Evolutionary conservation across 2,888 invertebrate species (phyloP).

Genomic region (Bembecia ichneumoniformis): DNA sequence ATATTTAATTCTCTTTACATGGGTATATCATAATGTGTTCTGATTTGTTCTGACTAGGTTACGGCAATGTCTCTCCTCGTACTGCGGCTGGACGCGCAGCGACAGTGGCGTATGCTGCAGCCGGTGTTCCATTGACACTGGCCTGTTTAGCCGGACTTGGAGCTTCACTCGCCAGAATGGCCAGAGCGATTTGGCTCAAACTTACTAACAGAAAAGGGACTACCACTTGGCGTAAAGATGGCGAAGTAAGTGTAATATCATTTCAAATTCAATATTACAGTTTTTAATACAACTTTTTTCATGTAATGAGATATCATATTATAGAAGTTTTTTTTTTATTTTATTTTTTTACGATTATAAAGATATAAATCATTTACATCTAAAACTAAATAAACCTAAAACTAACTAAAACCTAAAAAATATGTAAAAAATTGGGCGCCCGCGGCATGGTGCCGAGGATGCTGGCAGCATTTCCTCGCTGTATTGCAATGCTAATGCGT

Average conservation of each 20-base stretch:
- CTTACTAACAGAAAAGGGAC: conserved; percentile 56
- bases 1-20: no score
- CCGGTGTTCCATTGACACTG: conserved; percentile 90
- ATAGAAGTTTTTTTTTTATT: no score
- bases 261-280: not conserved
- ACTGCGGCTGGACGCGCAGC: conserved; percentile 87
- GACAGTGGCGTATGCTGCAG: conserved; percentile 88
- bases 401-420: no score
- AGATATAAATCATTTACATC: no score
- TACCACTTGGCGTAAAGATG: conserved; percentile 55
- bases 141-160: conserved; percentile 89
- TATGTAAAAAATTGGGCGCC: no score
- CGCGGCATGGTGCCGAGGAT: no score
- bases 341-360: no score
- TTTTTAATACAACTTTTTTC: not conserved
- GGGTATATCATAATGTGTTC: no score
- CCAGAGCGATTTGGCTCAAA: conserved; percentile 74
- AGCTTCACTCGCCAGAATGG: conserved; percentile 82
- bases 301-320: no score
- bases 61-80: conserved; percentile 87
- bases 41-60: conserved; percentile 68
- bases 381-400: no score
- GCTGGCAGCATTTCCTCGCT: no score
- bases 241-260: conserved; percentile 31
- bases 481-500: no score